phyloP scores from a whole-genome alignment of 1,140 invertebrate genomes.

The Polyergus mexicanus region DNA sequence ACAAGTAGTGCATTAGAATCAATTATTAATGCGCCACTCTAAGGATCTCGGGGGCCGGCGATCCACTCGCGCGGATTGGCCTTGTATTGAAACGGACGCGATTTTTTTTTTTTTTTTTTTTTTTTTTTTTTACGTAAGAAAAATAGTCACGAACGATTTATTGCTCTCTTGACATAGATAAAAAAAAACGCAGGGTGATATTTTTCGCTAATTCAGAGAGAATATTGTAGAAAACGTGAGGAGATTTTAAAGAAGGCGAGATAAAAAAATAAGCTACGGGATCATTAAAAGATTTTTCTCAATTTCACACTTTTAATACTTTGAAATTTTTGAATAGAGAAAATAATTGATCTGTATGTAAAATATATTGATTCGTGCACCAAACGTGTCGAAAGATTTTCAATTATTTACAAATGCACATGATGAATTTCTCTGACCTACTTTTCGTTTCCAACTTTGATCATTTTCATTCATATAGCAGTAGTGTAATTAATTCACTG shows the following conservation, averaged over 20 bases:
- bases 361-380: background rate
- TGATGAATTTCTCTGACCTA: background rate
- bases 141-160: too few relatives aligned
- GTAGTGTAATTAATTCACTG: constrained; percentile 22
- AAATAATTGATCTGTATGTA: background rate
- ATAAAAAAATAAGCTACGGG: background rate
- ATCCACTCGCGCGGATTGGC: constrained; percentile 26
- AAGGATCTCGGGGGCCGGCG: background rate
- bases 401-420: background rate
- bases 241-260: background rate
- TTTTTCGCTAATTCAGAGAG: background rate
- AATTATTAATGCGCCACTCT: constrained; percentile 64
- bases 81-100: constrained; percentile 23
- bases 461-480: constrained; percentile 2
- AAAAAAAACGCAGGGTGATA: background rate
- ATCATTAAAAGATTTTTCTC: background rate
- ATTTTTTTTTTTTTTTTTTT: background rate
- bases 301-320: background rate
- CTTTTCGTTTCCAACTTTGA: constrained; percentile 17
- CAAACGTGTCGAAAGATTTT: constrained; percentile 12
- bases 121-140: background rate
- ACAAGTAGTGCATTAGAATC: constrained; percentile 60
- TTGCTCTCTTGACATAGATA: background rate
- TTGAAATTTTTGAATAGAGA: too few relatives aligned
- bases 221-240: background rate